These are phyloP conservation scores for Mallotus villosus DNA, from an alignment of 2,797 vertebrate species.

Conservation along the genomic window DNA sequence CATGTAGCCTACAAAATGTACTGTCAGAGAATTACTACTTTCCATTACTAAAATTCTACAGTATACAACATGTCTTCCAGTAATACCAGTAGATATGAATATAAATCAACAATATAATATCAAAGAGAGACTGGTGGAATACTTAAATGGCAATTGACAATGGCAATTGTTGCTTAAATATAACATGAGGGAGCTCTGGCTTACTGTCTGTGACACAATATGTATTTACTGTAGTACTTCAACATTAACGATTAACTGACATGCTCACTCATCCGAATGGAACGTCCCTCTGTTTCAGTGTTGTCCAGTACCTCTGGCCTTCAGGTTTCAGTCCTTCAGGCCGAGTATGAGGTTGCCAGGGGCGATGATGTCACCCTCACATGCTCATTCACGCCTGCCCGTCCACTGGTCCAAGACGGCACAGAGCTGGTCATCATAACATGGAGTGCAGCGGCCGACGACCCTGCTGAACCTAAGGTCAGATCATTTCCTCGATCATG, in stretches of 20 bases:
- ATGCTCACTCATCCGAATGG: neutral
- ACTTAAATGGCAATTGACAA: too few relatives aligned
- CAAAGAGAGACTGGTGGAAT: too few relatives aligned
- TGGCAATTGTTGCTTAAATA: too few relatives aligned
- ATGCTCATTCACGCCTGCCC: slow-evolving; percentile 65
- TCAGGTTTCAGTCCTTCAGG: slow-evolving; percentile 60
- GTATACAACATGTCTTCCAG: too few relatives aligned
- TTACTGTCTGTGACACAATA: neutral
- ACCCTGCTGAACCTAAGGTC: slow-evolving; percentile 49
- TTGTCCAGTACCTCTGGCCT: slow-evolving; percentile 58
- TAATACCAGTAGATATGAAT: too few relatives aligned
- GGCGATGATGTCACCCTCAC: slow-evolving; percentile 63
- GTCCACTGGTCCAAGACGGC: rapidly evolving
- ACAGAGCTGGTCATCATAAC: slow-evolving; percentile 38
- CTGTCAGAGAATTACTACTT: too few relatives aligned
- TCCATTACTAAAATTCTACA: too few relatives aligned
- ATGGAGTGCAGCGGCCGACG: slow-evolving; percentile 54
- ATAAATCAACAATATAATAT: too few relatives aligned
- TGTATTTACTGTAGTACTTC: neutral
- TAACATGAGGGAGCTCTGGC: neutral
- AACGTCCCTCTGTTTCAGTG: slow-evolving; percentile 52
- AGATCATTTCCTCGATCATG: slow-evolving; percentile 21
- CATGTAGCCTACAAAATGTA: too few relatives aligned
- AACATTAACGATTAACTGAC: neutral
- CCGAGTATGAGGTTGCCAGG: slow-evolving; percentile 52